Evolutionary conservation across 2,888 invertebrate genomes (phyloP).

Genomic region (Aricia artaxerxes): DNA sequence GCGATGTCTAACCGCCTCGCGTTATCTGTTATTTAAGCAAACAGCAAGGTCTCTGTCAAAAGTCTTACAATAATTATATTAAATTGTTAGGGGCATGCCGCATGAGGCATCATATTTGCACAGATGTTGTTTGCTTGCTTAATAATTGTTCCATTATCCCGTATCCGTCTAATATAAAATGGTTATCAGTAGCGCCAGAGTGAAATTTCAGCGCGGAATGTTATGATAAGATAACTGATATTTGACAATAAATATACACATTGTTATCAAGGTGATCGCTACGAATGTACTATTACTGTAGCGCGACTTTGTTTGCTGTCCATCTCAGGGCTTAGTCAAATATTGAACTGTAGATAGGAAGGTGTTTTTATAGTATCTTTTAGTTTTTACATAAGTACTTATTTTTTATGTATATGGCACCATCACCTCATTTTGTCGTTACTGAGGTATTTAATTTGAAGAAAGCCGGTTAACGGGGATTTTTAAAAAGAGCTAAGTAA

Average conservation of each 20-base stretch:
- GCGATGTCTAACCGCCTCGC: neutral
- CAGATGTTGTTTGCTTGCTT: neutral
- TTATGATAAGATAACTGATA: constrained; percentile 33
- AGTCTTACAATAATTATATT: neutral
- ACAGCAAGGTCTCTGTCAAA: too few species aligned
- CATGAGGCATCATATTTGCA: neutral
- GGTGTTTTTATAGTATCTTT: neutral
- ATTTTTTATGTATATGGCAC: too few species aligned
- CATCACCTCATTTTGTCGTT: too few species aligned
- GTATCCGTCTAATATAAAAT: constrained; percentile 12
- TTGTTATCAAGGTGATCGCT: constrained; percentile 27
- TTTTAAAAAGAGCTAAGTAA: too few species aligned
- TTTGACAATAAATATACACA: constrained; percentile 31
- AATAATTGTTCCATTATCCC: neutral
- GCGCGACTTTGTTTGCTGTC: constrained; percentile 30
- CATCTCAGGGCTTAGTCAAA: constrained; percentile 32
- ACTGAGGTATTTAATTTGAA: too few species aligned
- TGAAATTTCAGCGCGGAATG: constrained; percentile 22
- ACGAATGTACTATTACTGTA: neutral
- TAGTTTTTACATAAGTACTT: neutral
- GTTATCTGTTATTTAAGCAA: too few species aligned
- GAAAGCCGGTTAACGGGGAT: too few species aligned
- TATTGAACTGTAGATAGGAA: neutral
- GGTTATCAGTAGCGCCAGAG: constrained; percentile 25
- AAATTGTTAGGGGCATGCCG: neutral